A percentile compares a stretch with the other conserved stretches of the same genome.
These are phyloP conservation scores for Ooceraea biroi DNA, from an alignment of 1,140 invertebrate genomes.

Conservation along the genomic window DNA sequence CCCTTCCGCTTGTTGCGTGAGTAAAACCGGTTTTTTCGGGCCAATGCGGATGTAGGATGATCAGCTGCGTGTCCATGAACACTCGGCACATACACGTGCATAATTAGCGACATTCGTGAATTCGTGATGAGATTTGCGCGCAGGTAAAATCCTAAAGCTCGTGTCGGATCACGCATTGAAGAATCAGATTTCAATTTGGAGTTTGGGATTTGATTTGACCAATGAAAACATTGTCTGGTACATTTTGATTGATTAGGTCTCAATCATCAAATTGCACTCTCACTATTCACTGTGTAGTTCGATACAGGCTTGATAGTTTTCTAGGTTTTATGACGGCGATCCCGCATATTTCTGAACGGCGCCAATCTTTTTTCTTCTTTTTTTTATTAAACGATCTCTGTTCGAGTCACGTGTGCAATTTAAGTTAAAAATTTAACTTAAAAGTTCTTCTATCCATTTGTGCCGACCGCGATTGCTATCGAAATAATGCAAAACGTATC, in stretches of 20 bases:
- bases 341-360: no score
- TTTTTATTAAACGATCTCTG: not conserved
- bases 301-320: no score
- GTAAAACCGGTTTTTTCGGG: not conserved
- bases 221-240: not conserved
- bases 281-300: no score
- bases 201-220: no score
- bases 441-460: not conserved
- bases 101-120: not conserved
- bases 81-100: not conserved
- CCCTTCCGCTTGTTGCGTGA: slow-evolving; percentile 4
- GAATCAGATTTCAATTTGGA: no score
- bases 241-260: not conserved
- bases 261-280: no score
- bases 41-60: not conserved
- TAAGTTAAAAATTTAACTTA: not conserved
- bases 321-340: no score
- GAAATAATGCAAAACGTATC: not conserved
- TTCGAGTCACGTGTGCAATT: slow-evolving; percentile 2
- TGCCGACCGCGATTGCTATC: not conserved
- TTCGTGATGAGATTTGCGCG: not conserved
- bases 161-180: no score
- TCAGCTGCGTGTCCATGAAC: not conserved
- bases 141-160: no score
- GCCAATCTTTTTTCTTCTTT: not conserved